phyloP scores from a whole-genome alignment of 2,113 vertebrate species.

The Peromyscus maniculatus region DNA sequence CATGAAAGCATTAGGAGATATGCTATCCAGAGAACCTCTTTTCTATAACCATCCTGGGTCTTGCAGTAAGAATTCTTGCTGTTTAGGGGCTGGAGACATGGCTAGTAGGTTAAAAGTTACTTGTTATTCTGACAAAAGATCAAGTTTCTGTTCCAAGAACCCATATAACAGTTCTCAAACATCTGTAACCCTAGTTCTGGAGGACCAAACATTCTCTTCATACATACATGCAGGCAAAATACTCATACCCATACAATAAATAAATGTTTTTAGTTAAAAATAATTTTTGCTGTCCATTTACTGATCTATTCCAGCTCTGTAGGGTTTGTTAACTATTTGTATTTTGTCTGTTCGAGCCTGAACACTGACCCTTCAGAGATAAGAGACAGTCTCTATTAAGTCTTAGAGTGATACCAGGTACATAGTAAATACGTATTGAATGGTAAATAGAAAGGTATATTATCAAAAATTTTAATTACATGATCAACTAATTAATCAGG shows the following conservation, averaged over 20 bases:
- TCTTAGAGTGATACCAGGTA: background rate
- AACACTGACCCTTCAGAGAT: background rate
- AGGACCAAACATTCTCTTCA: background rate
- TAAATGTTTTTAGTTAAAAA: background rate
- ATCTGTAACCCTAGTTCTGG: background rate
- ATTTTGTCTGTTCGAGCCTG: background rate
- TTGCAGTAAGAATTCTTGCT: background rate
- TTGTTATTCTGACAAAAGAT: no score
- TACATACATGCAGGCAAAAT: background rate
- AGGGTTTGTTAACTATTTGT: background rate
- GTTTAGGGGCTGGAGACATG: background rate
- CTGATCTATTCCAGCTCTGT: background rate
- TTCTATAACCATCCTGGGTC: background rate
- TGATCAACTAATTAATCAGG: background rate
- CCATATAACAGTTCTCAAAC: background rate
- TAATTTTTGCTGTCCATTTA: background rate
- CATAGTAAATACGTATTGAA: background rate
- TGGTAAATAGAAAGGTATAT: background rate
- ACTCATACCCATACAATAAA: background rate
- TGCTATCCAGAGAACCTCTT: background rate
- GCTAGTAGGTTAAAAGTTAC: background rate
- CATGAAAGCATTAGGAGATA: background rate
- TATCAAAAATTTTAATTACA: slow-evolving; percentile 9
- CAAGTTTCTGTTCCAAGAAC: background rate
- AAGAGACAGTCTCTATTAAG: background rate